phyloP scores from a whole-genome alignment of 2,888 invertebrate species.

The Euzophera pinguis region DNA sequence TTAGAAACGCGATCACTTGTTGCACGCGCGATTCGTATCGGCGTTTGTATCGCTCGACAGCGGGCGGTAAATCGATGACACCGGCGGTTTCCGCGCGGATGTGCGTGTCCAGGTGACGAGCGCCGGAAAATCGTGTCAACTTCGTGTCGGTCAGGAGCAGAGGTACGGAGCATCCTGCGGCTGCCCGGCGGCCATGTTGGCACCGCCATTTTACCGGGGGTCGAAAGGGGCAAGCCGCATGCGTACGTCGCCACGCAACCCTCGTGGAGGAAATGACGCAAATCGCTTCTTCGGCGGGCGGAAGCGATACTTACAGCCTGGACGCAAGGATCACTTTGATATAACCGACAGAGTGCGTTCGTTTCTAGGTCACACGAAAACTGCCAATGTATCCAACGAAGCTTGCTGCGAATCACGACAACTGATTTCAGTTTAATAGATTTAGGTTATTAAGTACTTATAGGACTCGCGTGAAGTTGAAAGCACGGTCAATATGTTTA shows the following conservation, averaged over 20 bases:
- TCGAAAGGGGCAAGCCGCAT: constrained; percentile 72
- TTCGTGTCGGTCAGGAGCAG: constrained; percentile 66
- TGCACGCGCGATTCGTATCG: constrained; percentile 62
- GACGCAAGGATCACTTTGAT: constrained; percentile 49
- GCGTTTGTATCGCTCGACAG: constrained; percentile 42
- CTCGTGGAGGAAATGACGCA: constrained; percentile 59
- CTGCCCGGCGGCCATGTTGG: constrained; percentile 79
- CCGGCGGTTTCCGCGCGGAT: constrained; percentile 48
- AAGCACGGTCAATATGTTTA: not conserved
- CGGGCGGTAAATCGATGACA: constrained; percentile 58
- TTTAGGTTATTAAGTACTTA: constrained; percentile 24
- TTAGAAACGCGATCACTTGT: constrained; percentile 67
- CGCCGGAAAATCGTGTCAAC: constrained; percentile 61
- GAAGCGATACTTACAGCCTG: constrained; percentile 45
- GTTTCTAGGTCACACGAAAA: constrained; percentile 72
- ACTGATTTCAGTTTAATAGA: constrained; percentile 65
- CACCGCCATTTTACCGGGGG: constrained; percentile 78
- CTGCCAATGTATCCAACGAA: constrained; percentile 59
- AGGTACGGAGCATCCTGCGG: constrained; percentile 73
- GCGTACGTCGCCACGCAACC: constrained; percentile 74
- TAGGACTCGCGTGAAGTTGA: not conserved
- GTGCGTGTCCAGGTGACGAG: constrained; percentile 61
- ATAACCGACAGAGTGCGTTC: constrained; percentile 46
- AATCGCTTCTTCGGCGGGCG: constrained; percentile 41
- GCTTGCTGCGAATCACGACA: constrained; percentile 66